Conservation (phyloP, 2,797 vertebrate genomes). For the Sandelia bainsii region DNA sequence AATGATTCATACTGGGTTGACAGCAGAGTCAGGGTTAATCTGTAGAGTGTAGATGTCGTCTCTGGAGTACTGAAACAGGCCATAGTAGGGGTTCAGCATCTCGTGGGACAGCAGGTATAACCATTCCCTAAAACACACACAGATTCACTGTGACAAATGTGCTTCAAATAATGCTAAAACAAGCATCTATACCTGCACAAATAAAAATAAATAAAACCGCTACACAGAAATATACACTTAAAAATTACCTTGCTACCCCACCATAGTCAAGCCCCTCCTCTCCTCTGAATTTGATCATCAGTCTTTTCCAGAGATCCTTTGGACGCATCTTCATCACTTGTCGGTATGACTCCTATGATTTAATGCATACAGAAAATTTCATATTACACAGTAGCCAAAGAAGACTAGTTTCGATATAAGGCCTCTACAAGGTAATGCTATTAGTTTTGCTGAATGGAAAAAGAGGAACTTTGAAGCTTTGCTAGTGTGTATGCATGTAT, state of each 20-base stretch:
- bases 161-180: background rate
- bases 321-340: conserved; percentile 99
- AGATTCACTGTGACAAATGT: conserved; percentile 1
- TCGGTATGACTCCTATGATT: conserved; percentile 93
- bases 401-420: background rate
- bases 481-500: background rate
- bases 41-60: conserved; percentile 99
- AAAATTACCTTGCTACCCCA: conserved; percentile 92
- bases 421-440: background rate
- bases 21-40: conserved; percentile 97
- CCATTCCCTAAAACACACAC: conserved; percentile 89
- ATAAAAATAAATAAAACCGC: background rate
- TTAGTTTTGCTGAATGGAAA: background rate
- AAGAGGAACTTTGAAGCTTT: background rate
- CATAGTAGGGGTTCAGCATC: conserved; percentile 99
- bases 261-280: conserved; percentile 98
- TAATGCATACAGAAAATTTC: conserved; percentile 13
- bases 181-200: background rate
- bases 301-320: conserved; percentile 98
- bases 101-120: conserved; percentile 97
- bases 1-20: conserved; percentile 90
- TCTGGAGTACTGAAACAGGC: conserved; percentile 98
- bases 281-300: conserved; percentile 99
- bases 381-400: background rate
- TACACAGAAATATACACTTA: background rate